Percentiles rank a stretch among this genome's conserved stretches.
These are phyloP conservation scores for Bostrychus sinensis DNA, from an alignment of 2,113 vertebrate species.

Conservation along the genomic window DNA sequence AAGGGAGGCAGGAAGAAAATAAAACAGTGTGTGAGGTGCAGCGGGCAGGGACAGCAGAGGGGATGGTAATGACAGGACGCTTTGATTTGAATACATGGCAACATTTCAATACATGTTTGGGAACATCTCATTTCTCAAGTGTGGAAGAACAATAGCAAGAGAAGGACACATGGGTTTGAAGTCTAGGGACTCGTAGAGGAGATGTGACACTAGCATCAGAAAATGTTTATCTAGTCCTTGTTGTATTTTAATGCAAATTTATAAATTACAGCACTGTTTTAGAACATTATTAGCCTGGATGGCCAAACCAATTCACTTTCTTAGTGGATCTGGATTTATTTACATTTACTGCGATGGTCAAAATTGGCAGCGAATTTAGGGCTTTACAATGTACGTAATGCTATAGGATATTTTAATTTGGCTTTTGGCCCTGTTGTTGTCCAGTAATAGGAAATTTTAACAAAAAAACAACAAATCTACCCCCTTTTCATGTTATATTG, in stretches of 20 bases:
- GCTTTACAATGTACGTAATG: no score
- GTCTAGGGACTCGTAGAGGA: neutral
- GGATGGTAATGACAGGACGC: slow-evolving; percentile 8
- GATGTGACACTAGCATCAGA: neutral
- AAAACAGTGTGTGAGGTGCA: slow-evolving; percentile 30
- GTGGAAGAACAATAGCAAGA: slow-evolving; percentile 10
- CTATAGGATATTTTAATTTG: no score
- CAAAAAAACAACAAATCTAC: no score
- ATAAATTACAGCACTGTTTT: no score
- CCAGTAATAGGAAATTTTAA: no score
- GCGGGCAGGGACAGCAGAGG: slow-evolving; percentile 22
- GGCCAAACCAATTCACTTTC: no score
- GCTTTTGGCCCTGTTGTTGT: no score
- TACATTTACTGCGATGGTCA: no score
- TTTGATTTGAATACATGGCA: slow-evolving; percentile 35
- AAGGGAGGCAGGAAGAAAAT: slow-evolving; percentile 28
- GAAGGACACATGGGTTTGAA: neutral
- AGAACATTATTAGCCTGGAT: neutral
- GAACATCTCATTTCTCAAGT: slow-evolving; percentile 22
- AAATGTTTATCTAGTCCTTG: neutral
- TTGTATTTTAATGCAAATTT: neutral
- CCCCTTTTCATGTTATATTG: no score
- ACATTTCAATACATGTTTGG: slow-evolving; percentile 33
- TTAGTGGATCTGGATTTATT: no score
- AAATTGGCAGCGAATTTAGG: no score